These are phyloP conservation scores for Pipistrellus nathusii DNA, from an alignment of 2,797 vertebrate genomes.

Conservation along the genomic window DNA sequence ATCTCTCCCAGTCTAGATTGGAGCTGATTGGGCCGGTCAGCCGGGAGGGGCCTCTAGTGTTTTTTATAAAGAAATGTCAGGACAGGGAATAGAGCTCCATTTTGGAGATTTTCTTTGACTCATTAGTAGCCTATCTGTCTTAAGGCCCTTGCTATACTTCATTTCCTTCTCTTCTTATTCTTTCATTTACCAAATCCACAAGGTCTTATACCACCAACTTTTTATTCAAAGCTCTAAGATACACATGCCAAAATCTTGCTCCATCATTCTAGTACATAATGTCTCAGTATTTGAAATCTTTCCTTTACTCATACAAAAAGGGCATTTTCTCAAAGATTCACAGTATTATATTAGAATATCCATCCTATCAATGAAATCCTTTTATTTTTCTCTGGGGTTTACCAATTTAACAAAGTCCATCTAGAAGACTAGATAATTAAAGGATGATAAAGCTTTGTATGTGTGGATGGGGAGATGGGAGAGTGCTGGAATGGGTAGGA, in stretches of 20 bases:
- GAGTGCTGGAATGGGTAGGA: too few relatives aligned
- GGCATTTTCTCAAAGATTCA: not conserved
- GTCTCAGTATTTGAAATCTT: not conserved
- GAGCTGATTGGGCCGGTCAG: too few relatives aligned
- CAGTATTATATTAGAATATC: not conserved
- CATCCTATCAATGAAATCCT: not conserved
- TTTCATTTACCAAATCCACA: not conserved
- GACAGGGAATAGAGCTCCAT: not conserved
- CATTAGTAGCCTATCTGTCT: not conserved
- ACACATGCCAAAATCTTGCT: not conserved
- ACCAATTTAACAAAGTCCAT: constrained; percentile 4
- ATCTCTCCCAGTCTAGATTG: too few relatives aligned
- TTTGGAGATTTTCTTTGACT: not conserved
- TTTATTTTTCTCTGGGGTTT: not conserved
- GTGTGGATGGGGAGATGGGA: not conserved
- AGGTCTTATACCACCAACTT: not conserved
- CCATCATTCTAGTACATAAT: not conserved
- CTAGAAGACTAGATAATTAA: not conserved
- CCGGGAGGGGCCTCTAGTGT: too few relatives aligned
- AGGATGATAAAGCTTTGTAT: not conserved
- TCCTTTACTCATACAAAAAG: not conserved
- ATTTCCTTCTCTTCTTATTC: not conserved
- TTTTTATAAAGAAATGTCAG: not conserved
- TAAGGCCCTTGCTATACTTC: not conserved
- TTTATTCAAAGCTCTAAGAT: not conserved